Evolutionary conservation across 2,113 vertebrate species (phyloP).

Genomic region (Halcyon senegalensis): DNA sequence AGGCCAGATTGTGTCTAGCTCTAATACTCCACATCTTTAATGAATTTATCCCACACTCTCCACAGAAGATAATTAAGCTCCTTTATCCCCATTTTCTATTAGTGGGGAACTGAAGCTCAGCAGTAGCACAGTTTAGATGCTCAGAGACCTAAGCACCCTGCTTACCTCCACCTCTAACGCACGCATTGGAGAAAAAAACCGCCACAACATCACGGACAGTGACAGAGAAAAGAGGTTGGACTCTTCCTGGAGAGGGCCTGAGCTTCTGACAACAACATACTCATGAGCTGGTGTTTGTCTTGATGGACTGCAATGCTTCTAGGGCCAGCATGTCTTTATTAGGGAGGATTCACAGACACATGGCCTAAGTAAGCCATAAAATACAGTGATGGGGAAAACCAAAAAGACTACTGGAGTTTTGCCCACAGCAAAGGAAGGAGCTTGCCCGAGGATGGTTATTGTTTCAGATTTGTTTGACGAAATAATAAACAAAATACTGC

Average conservation of each 20-base stretch:
- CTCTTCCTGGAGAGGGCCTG: neutral
- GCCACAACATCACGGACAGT: too few relatives aligned
- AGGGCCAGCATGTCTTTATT: neutral
- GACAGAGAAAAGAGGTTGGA: neutral
- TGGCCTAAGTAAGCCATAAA: neutral
- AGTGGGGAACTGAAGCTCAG: neutral
- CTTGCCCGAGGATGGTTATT: neutral
- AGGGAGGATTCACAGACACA: neutral
- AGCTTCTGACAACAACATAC: neutral
- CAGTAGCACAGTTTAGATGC: neutral
- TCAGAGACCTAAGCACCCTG: neutral
- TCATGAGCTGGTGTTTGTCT: fast-evolving
- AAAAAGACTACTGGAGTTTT: neutral
- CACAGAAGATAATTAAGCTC: neutral
- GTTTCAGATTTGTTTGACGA: constrained; percentile 34
- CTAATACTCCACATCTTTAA: neutral
- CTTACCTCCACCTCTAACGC: neutral
- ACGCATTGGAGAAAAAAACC: fast-evolving
- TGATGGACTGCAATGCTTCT: neutral
- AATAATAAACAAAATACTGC: constrained; percentile 47
- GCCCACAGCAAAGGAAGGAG: neutral
- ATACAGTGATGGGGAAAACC: neutral
- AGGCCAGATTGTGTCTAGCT: neutral
- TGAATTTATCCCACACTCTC: neutral
- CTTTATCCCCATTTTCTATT: neutral